Conservation (phyloP, 2,888 invertebrate genomes). For the Cephus pygmeus region DNA sequence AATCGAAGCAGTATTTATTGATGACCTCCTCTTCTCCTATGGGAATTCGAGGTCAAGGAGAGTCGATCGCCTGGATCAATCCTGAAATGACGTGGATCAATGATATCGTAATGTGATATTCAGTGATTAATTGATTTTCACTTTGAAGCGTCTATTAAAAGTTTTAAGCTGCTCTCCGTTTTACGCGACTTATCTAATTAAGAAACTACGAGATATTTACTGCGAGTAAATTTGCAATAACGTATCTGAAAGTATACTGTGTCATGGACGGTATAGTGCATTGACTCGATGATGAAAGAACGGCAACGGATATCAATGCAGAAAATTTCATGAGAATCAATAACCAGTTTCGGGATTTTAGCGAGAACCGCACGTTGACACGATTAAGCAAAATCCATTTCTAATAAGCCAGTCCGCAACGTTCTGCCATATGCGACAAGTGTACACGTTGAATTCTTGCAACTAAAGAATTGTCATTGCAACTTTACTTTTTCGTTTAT, state of each 20-base stretch:
- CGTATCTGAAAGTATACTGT: conserved; percentile 42
- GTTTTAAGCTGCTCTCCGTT: not conserved
- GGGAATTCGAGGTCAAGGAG: not conserved
- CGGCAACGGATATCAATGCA: conserved; percentile 15
- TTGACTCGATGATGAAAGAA: conserved; percentile 31
- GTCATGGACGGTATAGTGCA: conserved; percentile 23
- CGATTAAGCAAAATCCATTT: conserved; percentile 25
- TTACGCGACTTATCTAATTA: conserved; percentile 19
- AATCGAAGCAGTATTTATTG: conserved; percentile 6
- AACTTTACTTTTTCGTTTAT: not conserved
- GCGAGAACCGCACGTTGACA: not conserved
- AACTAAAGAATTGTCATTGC: conserved; percentile 1
- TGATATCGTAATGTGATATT: not conserved
- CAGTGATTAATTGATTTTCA: not conserved
- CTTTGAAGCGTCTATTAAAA: not conserved
- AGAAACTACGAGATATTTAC: conserved; percentile 29
- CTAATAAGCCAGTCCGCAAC: conserved; percentile 47
- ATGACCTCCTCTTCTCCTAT: not conserved
- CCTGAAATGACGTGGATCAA: not conserved
- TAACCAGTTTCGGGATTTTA: not conserved
- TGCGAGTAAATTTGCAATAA: conserved; percentile 40
- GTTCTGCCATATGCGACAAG: conserved; percentile 43
- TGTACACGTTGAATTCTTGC: conserved; percentile 42
- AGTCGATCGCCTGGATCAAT: not conserved
- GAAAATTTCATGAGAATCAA: not conserved